Conservation (phyloP, 2,888 invertebrate species). For the Lycia hirtaria region DNA sequence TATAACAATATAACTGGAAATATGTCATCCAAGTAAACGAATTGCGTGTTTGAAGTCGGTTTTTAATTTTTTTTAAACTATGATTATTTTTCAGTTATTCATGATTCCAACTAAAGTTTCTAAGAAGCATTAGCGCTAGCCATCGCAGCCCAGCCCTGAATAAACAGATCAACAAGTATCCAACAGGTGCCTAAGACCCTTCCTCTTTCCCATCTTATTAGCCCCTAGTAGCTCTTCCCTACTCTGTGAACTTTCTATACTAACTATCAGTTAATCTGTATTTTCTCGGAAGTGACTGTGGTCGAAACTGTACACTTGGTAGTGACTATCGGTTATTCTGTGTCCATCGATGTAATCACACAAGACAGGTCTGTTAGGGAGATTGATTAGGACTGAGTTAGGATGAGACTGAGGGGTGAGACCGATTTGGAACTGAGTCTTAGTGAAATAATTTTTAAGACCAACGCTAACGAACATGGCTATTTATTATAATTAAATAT, state of each 20-base stretch:
- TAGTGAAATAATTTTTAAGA: too few species aligned
- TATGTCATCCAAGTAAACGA: too few species aligned
- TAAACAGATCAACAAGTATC: slow-evolving; percentile 41
- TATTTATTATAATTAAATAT: too few species aligned
- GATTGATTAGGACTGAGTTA: slow-evolving; percentile 61
- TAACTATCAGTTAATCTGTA: neutral
- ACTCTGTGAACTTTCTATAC: neutral
- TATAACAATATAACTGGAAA: too few species aligned
- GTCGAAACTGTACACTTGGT: neutral
- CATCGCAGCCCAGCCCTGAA: slow-evolving; percentile 17
- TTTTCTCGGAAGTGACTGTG: neutral
- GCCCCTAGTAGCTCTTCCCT: neutral
- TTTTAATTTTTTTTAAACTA: too few species aligned
- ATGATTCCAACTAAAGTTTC: neutral
- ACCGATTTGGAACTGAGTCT: neutral
- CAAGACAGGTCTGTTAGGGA: slow-evolving; percentile 52
- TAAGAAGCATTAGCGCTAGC: slow-evolving; percentile 2
- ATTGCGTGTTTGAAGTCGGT: too few species aligned
- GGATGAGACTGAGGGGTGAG: neutral
- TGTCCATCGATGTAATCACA: slow-evolving; percentile 60
- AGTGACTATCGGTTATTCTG: neutral
- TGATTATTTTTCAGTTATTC: too few species aligned
- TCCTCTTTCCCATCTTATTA: slow-evolving; percentile 36
- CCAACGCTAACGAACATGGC: too few species aligned
- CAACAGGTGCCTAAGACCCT: slow-evolving; percentile 39